Conservation (phyloP, 2,888 invertebrate genomes). For the Ophioninae sp. region DNA sequence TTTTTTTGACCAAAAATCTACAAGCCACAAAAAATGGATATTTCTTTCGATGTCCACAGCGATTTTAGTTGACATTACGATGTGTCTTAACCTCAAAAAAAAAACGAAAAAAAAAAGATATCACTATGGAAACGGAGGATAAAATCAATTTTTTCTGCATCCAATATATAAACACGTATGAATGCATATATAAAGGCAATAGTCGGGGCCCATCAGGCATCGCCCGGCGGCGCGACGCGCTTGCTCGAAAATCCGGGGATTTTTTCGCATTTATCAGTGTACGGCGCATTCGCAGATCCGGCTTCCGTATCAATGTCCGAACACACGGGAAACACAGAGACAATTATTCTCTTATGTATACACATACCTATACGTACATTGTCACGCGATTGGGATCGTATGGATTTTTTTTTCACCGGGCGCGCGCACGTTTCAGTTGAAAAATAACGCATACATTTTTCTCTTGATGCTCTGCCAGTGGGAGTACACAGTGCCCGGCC, state of each 20-base stretch:
- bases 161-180: neutral
- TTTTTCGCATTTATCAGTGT: constrained; percentile 76
- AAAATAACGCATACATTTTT: constrained; percentile 70
- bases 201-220: constrained; percentile 67
- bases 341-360: constrained; percentile 79
- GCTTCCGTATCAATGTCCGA: constrained; percentile 77
- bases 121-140: too few relatives aligned
- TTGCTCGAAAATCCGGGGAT: constrained; percentile 68
- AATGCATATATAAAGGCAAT: neutral
- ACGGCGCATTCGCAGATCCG: constrained; percentile 72
- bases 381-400: constrained; percentile 79
- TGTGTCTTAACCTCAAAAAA: too few relatives aligned
- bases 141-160: neutral
- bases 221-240: constrained; percentile 69
- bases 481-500: constrained; percentile 12
- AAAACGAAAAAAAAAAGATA: too few relatives aligned
- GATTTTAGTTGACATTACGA: too few relatives aligned
- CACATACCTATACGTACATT: constrained; percentile 76
- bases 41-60: too few relatives aligned
- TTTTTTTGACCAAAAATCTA: too few relatives aligned
- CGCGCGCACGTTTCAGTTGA: constrained; percentile 64
- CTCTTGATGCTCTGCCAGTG: constrained; percentile 16
- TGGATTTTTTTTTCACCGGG: constrained; percentile 77
- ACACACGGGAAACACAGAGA: constrained; percentile 76
- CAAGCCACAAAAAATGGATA: too few relatives aligned